These are phyloP conservation scores for Tenrec ecaudatus DNA, from an alignment of 2,113 vertebrate species.

Conservation along the genomic window DNA sequence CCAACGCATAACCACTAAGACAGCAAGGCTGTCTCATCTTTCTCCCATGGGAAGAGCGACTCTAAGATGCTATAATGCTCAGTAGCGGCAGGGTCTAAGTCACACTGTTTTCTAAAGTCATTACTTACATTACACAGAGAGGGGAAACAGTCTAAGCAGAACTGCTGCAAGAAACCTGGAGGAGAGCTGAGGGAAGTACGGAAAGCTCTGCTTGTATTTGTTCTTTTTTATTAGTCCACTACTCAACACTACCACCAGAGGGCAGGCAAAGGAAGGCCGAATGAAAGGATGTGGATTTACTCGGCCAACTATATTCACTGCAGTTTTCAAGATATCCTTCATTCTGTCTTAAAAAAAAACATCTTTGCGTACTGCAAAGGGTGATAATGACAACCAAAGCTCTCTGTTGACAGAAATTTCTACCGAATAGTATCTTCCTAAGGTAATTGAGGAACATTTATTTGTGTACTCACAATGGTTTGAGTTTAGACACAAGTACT, in stretches of 20 bases:
- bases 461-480: not conserved
- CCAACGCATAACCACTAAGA: too few relatives aligned
- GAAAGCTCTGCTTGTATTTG: rapidly evolving
- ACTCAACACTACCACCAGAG: constrained; percentile 65
- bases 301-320: not conserved
- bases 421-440: not conserved
- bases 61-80: not conserved
- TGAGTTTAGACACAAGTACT: not conserved
- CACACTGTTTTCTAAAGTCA: not conserved
- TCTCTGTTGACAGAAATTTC: not conserved
- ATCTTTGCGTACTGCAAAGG: not conserved
- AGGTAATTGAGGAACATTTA: constrained; percentile 7
- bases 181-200: not conserved
- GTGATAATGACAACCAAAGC: not conserved
- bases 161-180: not conserved
- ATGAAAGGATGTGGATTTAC: not conserved
- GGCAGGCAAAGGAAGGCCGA: constrained; percentile 70
- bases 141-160: not conserved
- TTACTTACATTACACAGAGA: not conserved
- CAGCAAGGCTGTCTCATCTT: too few relatives aligned
- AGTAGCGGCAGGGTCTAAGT: not conserved
- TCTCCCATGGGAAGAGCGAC: too few relatives aligned
- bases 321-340: not conserved
- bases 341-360: constrained; percentile 27
- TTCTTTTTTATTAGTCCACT: not conserved